A percentile compares a stretch with the other conserved stretches of the same genome.
These are phyloP conservation scores for Bolborhynchus lineola DNA, from an alignment of 2,113 vertebrate genomes.

Conservation along the genomic window DNA sequence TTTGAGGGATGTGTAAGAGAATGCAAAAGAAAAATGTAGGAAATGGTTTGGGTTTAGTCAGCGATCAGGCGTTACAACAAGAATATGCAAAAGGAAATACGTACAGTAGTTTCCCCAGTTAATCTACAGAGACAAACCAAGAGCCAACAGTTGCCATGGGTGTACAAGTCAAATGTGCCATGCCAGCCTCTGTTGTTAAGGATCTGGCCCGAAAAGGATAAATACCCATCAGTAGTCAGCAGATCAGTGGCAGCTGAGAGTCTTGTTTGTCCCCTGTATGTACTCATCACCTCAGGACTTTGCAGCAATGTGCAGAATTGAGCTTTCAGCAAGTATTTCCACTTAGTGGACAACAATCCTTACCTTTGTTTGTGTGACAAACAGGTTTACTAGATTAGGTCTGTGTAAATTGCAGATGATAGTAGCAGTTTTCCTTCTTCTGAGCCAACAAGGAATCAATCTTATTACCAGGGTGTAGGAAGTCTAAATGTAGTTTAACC, in stretches of 20 bases:
- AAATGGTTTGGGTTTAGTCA: neutral
- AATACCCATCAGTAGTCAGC: neutral
- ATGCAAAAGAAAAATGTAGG: neutral
- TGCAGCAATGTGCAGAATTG: neutral
- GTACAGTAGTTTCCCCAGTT: neutral
- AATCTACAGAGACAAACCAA: neutral
- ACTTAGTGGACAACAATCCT: neutral
- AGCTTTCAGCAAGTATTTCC: constrained; percentile 1
- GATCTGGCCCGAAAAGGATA: neutral
- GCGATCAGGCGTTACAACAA: neutral
- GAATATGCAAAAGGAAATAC: neutral
- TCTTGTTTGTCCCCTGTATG: neutral
- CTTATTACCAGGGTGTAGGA: constrained; percentile 19
- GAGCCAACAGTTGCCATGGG: neutral
- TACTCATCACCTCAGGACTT: neutral
- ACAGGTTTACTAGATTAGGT: constrained; percentile 36
- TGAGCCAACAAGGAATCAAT: constrained; percentile 10
- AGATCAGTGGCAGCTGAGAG: neutral
- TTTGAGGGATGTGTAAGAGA: neutral
- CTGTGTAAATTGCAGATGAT: constrained; percentile 28
- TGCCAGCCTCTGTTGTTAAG: neutral
- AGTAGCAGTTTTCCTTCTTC: neutral
- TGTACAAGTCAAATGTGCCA: neutral
- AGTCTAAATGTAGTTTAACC: neutral
- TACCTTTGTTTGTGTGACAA: constrained; percentile 54